Evolutionary conservation across 2,113 vertebrate species (phyloP).

Genomic region (Paedocypris sp.): DNA sequence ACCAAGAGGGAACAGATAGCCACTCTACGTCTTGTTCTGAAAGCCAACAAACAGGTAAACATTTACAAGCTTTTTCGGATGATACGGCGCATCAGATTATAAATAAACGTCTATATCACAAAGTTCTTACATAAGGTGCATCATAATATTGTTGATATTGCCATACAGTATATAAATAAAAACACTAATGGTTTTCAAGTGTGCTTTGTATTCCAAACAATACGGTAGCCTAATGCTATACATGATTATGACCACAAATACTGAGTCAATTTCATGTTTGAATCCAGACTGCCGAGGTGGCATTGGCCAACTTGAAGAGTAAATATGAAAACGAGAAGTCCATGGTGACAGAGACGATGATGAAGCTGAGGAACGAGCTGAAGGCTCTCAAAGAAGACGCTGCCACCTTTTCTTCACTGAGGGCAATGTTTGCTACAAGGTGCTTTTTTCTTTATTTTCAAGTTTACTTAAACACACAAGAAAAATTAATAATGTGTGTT

Average conservation of each 20-base stretch:
- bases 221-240: too few relatives aligned
- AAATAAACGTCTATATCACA: not conserved
- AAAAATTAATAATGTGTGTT: too few relatives aligned
- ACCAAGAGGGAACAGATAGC: slow-evolving; percentile 97
- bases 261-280: not conserved
- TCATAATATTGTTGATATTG: too few relatives aligned
- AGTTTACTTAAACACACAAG: not conserved
- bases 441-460: slow-evolving; percentile 34
- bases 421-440: slow-evolving; percentile 98
- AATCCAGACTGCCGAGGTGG: slow-evolving; percentile 84
- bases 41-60: slow-evolving; percentile 93
- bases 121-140: too few relatives aligned
- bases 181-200: too few relatives aligned
- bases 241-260: too few relatives aligned
- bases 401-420: slow-evolving; percentile 93
- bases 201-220: too few relatives aligned
- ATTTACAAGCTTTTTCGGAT: not conserved
- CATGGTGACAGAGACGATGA: slow-evolving; percentile 98
- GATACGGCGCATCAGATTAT: not conserved
- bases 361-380: slow-evolving; percentile 90
- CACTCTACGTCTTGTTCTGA: slow-evolving; percentile 85
- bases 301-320: slow-evolving; percentile 93
- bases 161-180: too few relatives aligned
- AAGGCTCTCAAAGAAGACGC: slow-evolving; percentile 98
- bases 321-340: slow-evolving; percentile 96